Evolutionary conservation across 2,113 vertebrate species (phyloP).

Genomic region (Dicaeum eximium): DNA sequence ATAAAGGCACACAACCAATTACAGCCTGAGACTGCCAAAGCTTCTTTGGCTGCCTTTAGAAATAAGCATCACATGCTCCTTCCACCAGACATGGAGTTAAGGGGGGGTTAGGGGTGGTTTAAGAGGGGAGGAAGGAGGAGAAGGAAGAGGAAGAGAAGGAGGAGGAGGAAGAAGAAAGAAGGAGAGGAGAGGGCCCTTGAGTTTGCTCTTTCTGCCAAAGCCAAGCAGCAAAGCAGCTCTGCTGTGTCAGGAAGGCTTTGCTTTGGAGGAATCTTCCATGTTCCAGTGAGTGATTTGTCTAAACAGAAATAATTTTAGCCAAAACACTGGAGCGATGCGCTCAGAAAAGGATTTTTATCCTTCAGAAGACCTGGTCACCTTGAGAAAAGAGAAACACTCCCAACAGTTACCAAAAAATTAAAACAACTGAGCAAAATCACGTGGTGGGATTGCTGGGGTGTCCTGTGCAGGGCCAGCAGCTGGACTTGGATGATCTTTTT

Average conservation of each 20-base stretch:
- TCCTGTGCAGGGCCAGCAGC: background rate
- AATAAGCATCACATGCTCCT: constrained; percentile 56
- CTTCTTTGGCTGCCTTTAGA: constrained; percentile 66
- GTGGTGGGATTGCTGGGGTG: background rate
- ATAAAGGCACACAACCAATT: constrained; percentile 77
- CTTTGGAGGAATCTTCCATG: background rate
- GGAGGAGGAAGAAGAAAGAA: background rate
- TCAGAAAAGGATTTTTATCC: background rate
- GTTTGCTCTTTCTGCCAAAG: background rate
- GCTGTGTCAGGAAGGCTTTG: background rate
- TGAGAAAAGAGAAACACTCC: background rate
- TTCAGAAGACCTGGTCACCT: background rate
- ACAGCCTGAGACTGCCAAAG: constrained; percentile 69
- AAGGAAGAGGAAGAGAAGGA: background rate
- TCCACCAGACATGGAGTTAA: constrained; percentile 12
- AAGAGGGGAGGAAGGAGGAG: background rate
- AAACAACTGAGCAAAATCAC: background rate
- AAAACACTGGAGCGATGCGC: background rate
- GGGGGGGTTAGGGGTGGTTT: background rate
- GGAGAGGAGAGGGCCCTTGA: background rate
- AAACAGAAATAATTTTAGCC: background rate
- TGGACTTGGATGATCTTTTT: background rate
- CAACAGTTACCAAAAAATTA: background rate
- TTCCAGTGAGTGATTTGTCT: background rate
- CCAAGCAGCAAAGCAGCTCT: background rate